Percentiles rank a stretch among this genome's conserved stretches.
These are phyloP conservation scores for Siderastrea radians DNA, from an alignment of 92 coral and sea anemone genomes.

Conservation along the genomic window DNA sequence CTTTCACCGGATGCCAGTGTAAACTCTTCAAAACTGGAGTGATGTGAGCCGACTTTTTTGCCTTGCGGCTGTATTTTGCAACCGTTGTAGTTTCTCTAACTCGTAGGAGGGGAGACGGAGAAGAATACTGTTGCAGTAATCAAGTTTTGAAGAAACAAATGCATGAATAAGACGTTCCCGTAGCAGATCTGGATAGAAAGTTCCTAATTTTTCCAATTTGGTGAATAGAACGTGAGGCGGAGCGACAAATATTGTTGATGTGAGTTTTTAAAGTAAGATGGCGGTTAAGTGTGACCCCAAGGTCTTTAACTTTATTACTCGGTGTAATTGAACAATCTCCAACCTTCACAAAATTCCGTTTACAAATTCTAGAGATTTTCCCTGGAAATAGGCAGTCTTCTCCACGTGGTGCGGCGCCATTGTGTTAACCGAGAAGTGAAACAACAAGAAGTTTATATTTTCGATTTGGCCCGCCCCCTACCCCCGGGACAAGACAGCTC, in stretches of 20 bases:
- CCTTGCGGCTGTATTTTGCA: not conserved
- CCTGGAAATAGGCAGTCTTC: no score
- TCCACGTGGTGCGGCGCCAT: no score
- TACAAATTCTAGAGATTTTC: no score
- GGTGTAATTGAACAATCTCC: no score
- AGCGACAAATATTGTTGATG: not conserved
- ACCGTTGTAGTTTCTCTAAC: not conserved
- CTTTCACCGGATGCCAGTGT: not conserved
- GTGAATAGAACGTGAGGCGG: not conserved
- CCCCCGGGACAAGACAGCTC: no score
- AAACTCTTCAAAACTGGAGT: not conserved
- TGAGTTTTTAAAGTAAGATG: slow-evolving; percentile 1
- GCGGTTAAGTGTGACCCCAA: not conserved
- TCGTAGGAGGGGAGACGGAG: not conserved
- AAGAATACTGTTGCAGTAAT: not conserved
- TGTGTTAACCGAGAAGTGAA: no score
- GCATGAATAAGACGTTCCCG: slow-evolving; percentile 5
- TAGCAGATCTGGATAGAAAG: not conserved
- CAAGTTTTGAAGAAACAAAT: not conserved
- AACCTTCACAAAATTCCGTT: no score
- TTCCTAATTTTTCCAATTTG: not conserved
- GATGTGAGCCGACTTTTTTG: not conserved
- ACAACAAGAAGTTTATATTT: no score
- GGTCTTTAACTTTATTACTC: not conserved
- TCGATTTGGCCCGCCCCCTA: no score